These are phyloP conservation scores for Cerastis leucographa DNA, from an alignment of 2,888 invertebrate species.

Conservation along the genomic window DNA sequence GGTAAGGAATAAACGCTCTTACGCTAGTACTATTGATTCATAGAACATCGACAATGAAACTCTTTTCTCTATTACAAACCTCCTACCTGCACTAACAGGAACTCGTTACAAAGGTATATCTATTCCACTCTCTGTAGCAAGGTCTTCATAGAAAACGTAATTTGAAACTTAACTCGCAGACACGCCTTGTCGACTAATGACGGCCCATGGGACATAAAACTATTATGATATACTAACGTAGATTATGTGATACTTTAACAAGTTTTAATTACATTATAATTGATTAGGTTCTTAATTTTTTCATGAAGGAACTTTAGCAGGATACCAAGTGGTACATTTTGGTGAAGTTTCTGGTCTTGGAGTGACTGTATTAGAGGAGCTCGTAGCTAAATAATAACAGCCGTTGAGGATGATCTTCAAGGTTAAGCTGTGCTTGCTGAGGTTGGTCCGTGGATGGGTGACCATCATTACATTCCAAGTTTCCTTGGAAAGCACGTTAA, in stretches of 20 bases:
- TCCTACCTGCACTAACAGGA: constrained; percentile 9
- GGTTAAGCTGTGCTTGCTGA: no score
- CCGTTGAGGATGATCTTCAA: no score
- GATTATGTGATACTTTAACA: constrained; percentile 8
- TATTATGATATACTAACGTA: constrained; percentile 22
- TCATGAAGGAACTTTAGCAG: neutral
- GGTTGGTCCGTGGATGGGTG: no score
- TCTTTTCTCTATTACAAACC: neutral
- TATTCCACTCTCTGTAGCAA: neutral
- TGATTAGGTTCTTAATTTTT: neutral
- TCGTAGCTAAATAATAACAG: no score
- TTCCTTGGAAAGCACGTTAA: no score
- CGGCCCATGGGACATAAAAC: constrained; percentile 41
- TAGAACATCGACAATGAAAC: neutral
- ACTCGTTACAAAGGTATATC: constrained; percentile 17
- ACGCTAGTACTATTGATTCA: neutral
- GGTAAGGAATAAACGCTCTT: no score
- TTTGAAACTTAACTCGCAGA: constrained; percentile 31
- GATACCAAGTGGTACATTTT: neutral
- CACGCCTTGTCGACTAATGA: constrained; percentile 49
- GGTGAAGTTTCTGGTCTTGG: neutral
- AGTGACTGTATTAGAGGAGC: no score
- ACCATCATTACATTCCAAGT: no score
- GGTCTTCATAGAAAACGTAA: constrained; percentile 51
- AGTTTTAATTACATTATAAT: constrained; percentile 20